Evolutionary conservation across 2,888 invertebrate species (phyloP), one percentile per base, ranked within the genome.

Genomic region (Nemurella pictetii): DNA sequence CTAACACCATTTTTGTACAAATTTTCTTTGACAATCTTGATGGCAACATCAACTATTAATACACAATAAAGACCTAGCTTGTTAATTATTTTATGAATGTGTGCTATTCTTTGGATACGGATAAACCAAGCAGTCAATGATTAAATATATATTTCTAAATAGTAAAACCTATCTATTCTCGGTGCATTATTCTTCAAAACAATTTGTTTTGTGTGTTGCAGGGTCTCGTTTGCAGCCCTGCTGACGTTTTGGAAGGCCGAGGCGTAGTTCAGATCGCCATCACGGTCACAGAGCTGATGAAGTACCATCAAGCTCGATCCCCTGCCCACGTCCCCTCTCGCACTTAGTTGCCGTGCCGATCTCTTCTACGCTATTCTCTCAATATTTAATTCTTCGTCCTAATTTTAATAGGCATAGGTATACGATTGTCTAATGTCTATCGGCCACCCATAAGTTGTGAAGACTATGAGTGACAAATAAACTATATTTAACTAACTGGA

Each of bases 221-320:
- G 98, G 97, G 96, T 90, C 93, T 97, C 88, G 94, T 97, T 89
- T 98, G 98, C 91, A 96, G 96, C 90, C 94, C 97, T 72, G 95
- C 96, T 55, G 98, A 98, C 90, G 96, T 98, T n/a, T 92, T 98
- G 78, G 97, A 97, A 91, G 97, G 97, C 85, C 95, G 97, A 89
- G 96, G 96, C 0, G 93, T 96, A 20, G 95, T 96, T 0, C 95
- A 97, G 89, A 95, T 98, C 29, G 97, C 97, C 82, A 95, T 96
- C 87, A 98, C 98, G 0, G 97, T 98, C 28, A 94, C 95, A 0
- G 97, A 97, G 90, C 91, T 98, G 25, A 92, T 97, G 83, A 93
- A 95, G 86, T 93, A 96, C 89, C 93, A 95, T 88, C 92, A 92
- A 86, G 89, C 90, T 4, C 89, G 91, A 12, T 90, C 90, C 7